Evolutionary conservation across 2,888 invertebrate species (phyloP), one percentile per base, ranked within the genome.

Genomic region (Philopedon plagiatum): DNA sequence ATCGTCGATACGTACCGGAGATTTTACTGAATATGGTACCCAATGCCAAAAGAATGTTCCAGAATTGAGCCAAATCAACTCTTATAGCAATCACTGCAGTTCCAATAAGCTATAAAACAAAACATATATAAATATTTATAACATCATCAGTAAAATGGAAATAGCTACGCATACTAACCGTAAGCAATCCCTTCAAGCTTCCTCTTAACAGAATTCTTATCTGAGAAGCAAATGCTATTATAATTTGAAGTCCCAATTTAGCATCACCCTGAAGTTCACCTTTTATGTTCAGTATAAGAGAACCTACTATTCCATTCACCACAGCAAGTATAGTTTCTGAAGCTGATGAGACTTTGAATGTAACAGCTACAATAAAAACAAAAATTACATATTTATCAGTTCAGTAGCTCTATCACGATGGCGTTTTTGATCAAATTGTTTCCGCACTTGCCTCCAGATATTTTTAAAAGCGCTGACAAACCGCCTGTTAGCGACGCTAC

Each of bases 61-160:
- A 19, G 0, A 70, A 26, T 15, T 34, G 44, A n/a, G 46, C 39
- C 1, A 63, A 13, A 39, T 64, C 71, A 13, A 19, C 11, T 0
- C 29, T 51, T 9, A 60, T 5, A 15, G 2, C 13, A 23, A 49
- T 58, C 7, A 44, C 7, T 5, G 5, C 5, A 18, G 23, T 37
- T 23, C 60, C 67, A 23, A 67, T 37, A 19, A 67, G 3, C 67
- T 67, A 18, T 8, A 57, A 67, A 60, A 9, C 13, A 4, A 23
- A 21, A 8, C 11, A 5, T 9, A 8, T 8, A 8, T 8, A 34
- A 8, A n/a, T n/a, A n/a, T n/a, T n/a, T n/a, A n/a, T n/a, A n/a
- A n/a, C n/a, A n/a, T n/a, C n/a, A n/a, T n/a, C n/a, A n/a, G n/a
- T n/a, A n/a, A n/a, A n/a, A n/a, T 34, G 34, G 7, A 11, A 34